These are phyloP conservation scores for Irena cyanogastra DNA, from an alignment of 2,113 vertebrate species.

Conservation along the genomic window DNA sequence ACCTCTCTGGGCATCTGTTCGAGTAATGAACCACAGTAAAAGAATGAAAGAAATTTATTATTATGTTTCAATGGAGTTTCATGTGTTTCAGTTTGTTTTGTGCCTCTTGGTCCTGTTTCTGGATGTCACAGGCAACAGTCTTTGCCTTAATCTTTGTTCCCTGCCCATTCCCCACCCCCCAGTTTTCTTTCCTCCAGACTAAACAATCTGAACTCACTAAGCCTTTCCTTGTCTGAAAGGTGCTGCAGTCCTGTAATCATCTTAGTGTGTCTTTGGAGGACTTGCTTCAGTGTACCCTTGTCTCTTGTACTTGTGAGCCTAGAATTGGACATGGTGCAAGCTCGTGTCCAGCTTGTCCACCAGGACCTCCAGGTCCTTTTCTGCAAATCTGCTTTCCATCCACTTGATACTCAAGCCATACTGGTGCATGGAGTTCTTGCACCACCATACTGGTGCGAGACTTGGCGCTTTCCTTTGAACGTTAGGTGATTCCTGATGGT, in stretches of 20 bases:
- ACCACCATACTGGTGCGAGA: background rate
- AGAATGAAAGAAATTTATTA: background rate
- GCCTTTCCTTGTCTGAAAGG: background rate
- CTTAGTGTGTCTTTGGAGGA: background rate
- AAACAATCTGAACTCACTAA: background rate
- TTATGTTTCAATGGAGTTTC: background rate
- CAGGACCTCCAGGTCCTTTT: background rate
- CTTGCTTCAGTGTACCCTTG: background rate
- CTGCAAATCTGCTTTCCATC: background rate
- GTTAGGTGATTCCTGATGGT: background rate
- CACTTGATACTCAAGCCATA: background rate
- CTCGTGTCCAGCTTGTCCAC: rapidly evolving
- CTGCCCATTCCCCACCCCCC: rapidly evolving
- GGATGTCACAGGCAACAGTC: background rate
- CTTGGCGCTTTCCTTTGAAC: background rate
- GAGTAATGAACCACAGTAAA: background rate
- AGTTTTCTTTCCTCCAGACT: background rate
- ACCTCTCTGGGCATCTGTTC: background rate
- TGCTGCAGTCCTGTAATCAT: background rate
- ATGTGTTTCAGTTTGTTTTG: background rate
- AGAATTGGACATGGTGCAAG: background rate
- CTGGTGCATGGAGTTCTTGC: background rate
- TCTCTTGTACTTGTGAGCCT: background rate
- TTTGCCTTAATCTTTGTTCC: background rate
- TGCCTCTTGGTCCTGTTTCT: background rate